A percentile compares a stretch with the other conserved stretches of the same genome.
Evolutionary conservation across 2,888 invertebrate genomes (phyloP).

Genomic region (Drosophila hamatofila): DNA sequence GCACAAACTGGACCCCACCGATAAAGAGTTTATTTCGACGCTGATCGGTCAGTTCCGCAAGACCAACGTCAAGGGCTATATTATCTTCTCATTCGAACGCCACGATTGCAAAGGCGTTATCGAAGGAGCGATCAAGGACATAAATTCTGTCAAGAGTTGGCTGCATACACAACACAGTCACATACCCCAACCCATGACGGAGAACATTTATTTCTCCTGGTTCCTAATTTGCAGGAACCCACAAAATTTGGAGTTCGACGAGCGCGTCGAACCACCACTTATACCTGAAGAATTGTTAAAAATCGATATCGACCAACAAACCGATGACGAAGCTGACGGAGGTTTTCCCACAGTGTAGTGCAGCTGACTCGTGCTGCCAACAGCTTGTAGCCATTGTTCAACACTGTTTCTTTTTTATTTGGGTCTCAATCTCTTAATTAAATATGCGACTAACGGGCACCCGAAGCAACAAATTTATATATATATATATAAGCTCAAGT

Average conservation of each 20-base stretch:
- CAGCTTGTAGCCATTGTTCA: slow-evolving; percentile 75
- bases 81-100: background rate
- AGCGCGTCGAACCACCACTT: background rate
- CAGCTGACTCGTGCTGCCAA: slow-evolving; percentile 69
- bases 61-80: slow-evolving; percentile 1
- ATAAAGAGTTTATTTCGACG: fast-evolving
- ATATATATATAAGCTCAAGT: slow-evolving; percentile 20
- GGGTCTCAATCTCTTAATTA: slow-evolving; percentile 83
- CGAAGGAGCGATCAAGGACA: slow-evolving; percentile 10
- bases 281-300: fast-evolving
- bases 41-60: background rate
- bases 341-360: slow-evolving; percentile 60
- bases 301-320: too few species aligned
- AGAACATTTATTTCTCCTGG: slow-evolving; percentile 5
- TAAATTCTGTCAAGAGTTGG: slow-evolving; percentile 29
- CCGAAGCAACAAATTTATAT: slow-evolving; percentile 20
- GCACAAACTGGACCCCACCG: background rate
- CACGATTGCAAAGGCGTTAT: slow-evolving; percentile 1
- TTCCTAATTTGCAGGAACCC: slow-evolving; percentile 6
- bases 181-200: background rate
- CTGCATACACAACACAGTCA: background rate
- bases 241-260: background rate
- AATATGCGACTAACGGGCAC: slow-evolving; percentile 77
- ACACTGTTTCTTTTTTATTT: slow-evolving; percentile 61
- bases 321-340: too few species aligned